Evolutionary conservation across 2,888 invertebrate genomes (phyloP), one percentile per base, ranked within the genome.

Genomic region (Callinectes sapidus): DNA sequence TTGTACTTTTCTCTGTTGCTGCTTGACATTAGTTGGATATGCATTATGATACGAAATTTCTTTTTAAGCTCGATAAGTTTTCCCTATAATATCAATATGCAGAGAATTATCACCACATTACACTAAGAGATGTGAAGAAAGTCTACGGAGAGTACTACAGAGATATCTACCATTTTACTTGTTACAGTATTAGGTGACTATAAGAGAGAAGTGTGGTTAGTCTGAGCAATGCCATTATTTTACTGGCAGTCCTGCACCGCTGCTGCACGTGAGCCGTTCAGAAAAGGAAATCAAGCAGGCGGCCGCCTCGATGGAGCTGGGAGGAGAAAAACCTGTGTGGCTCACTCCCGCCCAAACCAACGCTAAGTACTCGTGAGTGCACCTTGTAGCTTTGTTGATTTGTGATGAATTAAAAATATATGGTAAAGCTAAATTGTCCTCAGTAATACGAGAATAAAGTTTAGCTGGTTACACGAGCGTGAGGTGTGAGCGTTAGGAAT

Each of bases 311-410:
- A 42, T 93, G 54, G 86, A 42, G 39, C 54, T 23, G 71, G 42
- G 42, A 6, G 93, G 93, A 18, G n/a, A 66, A 32, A 14, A 13
- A 6, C 93, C 93, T 5, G 18, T 32, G 3, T 77, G 61, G 55
- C 89, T 81, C 54, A 89, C 93, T 14, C 28, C 85, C 13, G 88
- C 18, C 10, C 66, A 93, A 35, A 71, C 88, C 42, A 91, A 91
- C 39, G 32, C 85, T 48, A 88, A 93, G 35, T 89, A 89, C 85
- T 89, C 55, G 93, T 93, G 61, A 88, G 93, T 90, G 55, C 13
- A n/a, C 66, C 23, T n/a, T 35, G 0, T 42, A 8, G 2, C 10
- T 8, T 18, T 48, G 10, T 35, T 90, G 14, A 32, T 42, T 71
- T 32, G 35, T 77, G 18, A 18, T 66, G n/a, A 28, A 71, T 13